phyloP scores from a whole-genome alignment of 2,113 vertebrate genomes.

The Dinomys branickii region DNA sequence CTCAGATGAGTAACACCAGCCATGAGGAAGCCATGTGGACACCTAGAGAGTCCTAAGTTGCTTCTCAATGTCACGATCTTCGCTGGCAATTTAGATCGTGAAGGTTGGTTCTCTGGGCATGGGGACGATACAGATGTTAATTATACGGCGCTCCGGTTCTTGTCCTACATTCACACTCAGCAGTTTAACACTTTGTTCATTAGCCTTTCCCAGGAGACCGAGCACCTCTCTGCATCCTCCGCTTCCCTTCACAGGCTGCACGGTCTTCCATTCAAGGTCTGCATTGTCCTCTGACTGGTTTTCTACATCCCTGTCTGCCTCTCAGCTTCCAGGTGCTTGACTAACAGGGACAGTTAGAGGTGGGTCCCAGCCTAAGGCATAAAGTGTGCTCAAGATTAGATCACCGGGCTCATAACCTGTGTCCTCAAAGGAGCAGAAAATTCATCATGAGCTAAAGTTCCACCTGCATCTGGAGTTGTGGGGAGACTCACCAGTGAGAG shows the following conservation, averaged over 20 bases:
- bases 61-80: background rate
- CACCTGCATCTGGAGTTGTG: background rate
- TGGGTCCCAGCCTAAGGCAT: background rate
- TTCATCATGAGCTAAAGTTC: background rate
- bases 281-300: background rate
- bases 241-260: background rate
- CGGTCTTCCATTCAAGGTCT: background rate
- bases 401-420: background rate
- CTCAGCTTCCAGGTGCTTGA: background rate
- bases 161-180: background rate
- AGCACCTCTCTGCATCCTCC: background rate
- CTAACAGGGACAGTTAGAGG: background rate
- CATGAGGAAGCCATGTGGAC: background rate
- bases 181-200: background rate
- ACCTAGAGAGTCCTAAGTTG: background rate
- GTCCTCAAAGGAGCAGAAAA: background rate
- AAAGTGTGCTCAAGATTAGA: background rate
- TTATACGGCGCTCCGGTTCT: background rate
- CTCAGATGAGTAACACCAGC: background rate
- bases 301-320: background rate
- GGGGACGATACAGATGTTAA: background rate
- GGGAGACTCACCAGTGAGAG: background rate
- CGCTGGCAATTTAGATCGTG: background rate
- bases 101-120: background rate
- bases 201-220: background rate